Base-by-base conservation (phyloP, 2,888 invertebrate genomes). In the Eupelmus urozonus region DNA sequence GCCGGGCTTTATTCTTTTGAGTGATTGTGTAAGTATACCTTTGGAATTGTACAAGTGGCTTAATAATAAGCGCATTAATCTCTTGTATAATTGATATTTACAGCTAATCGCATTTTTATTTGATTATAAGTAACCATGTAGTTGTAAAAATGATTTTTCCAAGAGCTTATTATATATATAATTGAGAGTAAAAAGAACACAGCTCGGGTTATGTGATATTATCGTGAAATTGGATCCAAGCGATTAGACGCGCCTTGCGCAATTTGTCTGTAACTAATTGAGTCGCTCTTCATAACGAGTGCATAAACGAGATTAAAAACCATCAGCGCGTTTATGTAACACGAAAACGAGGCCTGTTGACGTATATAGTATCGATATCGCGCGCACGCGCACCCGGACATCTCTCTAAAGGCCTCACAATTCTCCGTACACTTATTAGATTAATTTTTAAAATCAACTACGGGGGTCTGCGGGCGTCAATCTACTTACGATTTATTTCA, bases 241-340 rank as follows among this genome's bases (percentile, higher is more conserved):
- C 27, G 66, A 77, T 77, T 77, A 29, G 53, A 40, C 18, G 59
- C 0, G 51, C 7, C 65, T 77, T 77, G 60, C 77, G 72, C 53
- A 77, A 77, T 77, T 72, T 72, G 72, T 72, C 72, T 72, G 60
- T 67, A 71, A 66, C 76, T 65, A 76, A 76, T 76, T 71, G 70
- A 71, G 71, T 71, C 71, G 57, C 66, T 76, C 59, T 65, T 65
- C 71, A 25, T 71, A 40, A 66, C 53, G 29, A 42, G 45, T 25
- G 18, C 23, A 40, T 18, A 27, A 51, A 20, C 34, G 51, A 66
- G 59, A 59, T 76, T 69, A 69, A 76, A 70, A 70, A 70, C 70
- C 42, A 57, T 53, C 20, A 55, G 20, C 16, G 3, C n/a, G 51
- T 63, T 71, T 76, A 59, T 57, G 23, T 51, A 76, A 76, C 27